Conservation (phyloP, 2,797 vertebrate genomes). For the Pseudochirops cupreus region DNA sequence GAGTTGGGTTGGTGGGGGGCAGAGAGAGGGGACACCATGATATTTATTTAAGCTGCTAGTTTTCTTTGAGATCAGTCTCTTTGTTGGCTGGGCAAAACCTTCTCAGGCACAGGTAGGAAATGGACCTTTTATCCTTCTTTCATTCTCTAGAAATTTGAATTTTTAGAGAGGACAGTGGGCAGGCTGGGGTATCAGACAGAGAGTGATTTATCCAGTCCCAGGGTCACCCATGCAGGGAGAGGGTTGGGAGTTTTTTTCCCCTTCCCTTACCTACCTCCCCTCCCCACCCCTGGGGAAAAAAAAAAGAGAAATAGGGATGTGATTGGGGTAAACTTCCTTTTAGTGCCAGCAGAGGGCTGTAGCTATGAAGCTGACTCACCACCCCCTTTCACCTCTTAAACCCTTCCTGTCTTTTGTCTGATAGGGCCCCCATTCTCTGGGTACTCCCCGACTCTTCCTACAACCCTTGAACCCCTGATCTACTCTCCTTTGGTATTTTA, state of each 20-base stretch:
- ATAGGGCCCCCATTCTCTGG: conserved; percentile 63
- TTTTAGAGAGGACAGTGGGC: not conserved
- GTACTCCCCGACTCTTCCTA: conserved; percentile 58
- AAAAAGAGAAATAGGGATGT: not conserved
- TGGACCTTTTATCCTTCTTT: not conserved
- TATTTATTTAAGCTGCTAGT: not conserved
- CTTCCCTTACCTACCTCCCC: not conserved
- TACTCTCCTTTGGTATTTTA: not conserved
- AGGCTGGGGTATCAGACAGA: not conserved
- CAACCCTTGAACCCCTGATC: conserved; percentile 31
- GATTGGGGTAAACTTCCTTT: conserved; percentile 80
- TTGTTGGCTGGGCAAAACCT: not conserved
- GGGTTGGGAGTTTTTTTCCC: not conserved
- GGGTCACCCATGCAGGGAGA: not conserved
- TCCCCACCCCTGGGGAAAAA: too few relatives aligned
- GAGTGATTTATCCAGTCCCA: not conserved
- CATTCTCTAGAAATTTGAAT: not conserved
- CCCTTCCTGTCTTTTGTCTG: conserved; percentile 77
- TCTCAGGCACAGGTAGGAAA: not conserved
- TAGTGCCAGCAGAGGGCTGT: conserved; percentile 86
- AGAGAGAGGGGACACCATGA: not conserved
- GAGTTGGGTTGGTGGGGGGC: not conserved
- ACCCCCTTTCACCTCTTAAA: conserved; percentile 68
- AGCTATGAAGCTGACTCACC: conserved; percentile 63
- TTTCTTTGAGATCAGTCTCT: not conserved